These are phyloP conservation scores for Thinocorus orbignyianus DNA, from an alignment of 2,113 vertebrate species.

Conservation along the genomic window DNA sequence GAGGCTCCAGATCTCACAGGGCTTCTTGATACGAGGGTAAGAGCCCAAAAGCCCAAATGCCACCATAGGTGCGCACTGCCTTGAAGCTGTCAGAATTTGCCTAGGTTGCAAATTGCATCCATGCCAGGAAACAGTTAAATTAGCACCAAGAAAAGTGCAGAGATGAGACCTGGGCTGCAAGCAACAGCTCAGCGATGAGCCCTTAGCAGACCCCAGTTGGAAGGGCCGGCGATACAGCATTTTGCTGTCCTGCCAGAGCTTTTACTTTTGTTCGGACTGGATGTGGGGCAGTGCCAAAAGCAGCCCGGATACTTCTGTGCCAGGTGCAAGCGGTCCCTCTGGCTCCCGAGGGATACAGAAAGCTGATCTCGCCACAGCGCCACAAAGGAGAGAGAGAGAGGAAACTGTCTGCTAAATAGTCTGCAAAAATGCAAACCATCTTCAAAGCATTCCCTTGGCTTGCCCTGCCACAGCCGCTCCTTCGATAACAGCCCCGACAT, in stretches of 20 bases:
- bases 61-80: not conserved
- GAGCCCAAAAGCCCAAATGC: not conserved
- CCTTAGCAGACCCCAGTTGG: not conserved
- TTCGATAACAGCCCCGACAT: slow-evolving; percentile 48
- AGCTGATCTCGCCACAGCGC: not conserved
- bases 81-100: not conserved
- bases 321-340: not conserved
- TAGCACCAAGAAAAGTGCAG: not conserved
- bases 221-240: not conserved
- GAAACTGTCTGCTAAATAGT: not conserved
- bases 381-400: not conserved
- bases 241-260: not conserved
- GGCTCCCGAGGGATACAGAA: not conserved
- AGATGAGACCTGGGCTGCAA: not conserved
- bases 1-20: not conserved
- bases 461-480: slow-evolving; percentile 8
- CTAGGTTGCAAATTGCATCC: not conserved
- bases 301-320: not conserved
- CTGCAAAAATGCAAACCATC: not conserved
- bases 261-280: not conserved
- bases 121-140: not conserved
- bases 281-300: not conserved
- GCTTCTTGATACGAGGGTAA: not conserved
- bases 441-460: slow-evolving; percentile 27
- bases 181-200: not conserved